phyloP scores from a whole-genome alignment of 2,797 vertebrate species.

The Trematomus bernacchii region DNA sequence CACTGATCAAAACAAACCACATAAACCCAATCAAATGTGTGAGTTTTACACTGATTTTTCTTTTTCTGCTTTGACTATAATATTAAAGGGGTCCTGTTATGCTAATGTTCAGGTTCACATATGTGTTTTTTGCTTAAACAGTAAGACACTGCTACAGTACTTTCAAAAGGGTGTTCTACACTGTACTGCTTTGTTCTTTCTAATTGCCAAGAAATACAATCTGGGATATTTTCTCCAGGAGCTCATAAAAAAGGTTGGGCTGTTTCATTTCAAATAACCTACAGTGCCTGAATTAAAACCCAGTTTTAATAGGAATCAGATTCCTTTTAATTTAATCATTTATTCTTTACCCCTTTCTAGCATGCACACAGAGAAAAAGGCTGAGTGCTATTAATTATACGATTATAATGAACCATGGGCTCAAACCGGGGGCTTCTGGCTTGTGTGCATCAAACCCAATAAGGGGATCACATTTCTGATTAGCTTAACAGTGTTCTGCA shows the following conservation, averaged over 20 bases:
- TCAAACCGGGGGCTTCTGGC: slow-evolving; percentile 69
- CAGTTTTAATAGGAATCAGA: slow-evolving; percentile 79
- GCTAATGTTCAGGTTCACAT: no score
- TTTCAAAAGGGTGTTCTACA: slow-evolving; percentile 42
- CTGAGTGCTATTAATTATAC: slow-evolving; percentile 84
- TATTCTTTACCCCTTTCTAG: slow-evolving; percentile 77
- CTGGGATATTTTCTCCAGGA: slow-evolving; percentile 53
- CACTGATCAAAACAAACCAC: neutral
- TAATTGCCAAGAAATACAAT: slow-evolving; percentile 35
- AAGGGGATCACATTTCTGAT: slow-evolving; percentile 76
- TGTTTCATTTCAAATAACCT: slow-evolving; percentile 78
- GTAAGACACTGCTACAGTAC: neutral
- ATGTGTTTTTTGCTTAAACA: neutral
- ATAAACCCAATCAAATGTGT: neutral
- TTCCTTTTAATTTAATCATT: slow-evolving; percentile 81
- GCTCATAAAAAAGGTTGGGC: slow-evolving; percentile 61
- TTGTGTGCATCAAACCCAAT: slow-evolving; percentile 71
- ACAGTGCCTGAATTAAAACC: slow-evolving; percentile 75
- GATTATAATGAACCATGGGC: slow-evolving; percentile 79
- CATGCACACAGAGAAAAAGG: slow-evolving; percentile 70
- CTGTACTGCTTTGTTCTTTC: slow-evolving; percentile 42
- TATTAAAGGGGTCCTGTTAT: no score
- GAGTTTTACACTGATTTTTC: neutral
- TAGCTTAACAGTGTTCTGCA: slow-evolving; percentile 71
- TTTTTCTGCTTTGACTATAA: no score